A percentile compares a stretch with the other conserved stretches of the same genome.
These are phyloP conservation scores for Odocoileus hemionus DNA, from an alignment of 2,113 vertebrate species.

Conservation along the genomic window DNA sequence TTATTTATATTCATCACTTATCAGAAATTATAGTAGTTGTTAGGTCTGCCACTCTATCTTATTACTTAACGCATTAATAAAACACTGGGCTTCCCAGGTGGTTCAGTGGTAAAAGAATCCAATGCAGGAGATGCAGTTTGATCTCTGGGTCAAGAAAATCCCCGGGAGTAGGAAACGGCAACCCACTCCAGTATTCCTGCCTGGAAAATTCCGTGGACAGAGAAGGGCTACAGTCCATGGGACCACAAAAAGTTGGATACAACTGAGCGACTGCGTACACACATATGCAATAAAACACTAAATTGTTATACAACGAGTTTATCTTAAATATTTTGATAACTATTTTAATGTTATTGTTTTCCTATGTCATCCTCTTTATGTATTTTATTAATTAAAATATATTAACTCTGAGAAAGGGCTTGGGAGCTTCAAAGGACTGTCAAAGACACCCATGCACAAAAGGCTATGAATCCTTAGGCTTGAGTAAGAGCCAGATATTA, in stretches of 20 bases:
- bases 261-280: neutral
- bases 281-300: neutral
- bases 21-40: neutral
- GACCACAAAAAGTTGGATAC: neutral
- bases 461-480: neutral
- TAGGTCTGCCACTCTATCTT: neutral
- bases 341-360: neutral
- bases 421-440: neutral
- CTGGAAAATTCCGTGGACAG: neutral
- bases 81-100: neutral
- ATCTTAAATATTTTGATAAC: slow-evolving; percentile 19
- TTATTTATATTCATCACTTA: neutral
- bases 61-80: slow-evolving; percentile 22
- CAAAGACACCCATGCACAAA: neutral
- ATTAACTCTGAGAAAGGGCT: neutral
- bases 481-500: neutral
- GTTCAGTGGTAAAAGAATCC: neutral
- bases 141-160: neutral
- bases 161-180: neutral
- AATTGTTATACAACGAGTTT: neutral
- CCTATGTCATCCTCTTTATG: neutral
- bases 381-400: neutral
- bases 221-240: neutral
- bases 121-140: neutral
- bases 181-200: neutral